These are phyloP conservation scores for Notolepis coatsorum DNA, from an alignment of 2,797 vertebrate species.

Conservation along the genomic window DNA sequence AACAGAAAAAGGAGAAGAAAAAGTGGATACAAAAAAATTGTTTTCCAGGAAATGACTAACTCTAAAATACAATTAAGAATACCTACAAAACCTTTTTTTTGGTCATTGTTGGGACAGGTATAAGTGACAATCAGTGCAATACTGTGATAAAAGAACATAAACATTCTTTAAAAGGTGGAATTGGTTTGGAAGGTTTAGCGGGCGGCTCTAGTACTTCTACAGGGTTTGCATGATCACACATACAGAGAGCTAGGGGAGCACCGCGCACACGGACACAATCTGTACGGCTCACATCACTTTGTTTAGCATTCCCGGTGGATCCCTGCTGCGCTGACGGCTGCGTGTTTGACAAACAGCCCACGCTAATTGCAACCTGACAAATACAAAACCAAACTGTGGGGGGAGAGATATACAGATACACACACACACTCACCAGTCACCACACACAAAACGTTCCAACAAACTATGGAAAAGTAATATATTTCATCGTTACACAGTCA, in stretches of 20 bases:
- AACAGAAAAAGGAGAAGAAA: too few relatives aligned
- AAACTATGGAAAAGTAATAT: slow-evolving; percentile 1
- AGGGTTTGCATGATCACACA: not conserved
- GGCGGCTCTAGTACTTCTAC: not conserved
- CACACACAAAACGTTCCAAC: slow-evolving; percentile 40
- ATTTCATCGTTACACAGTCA: slow-evolving; percentile 36
- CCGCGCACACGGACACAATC: slow-evolving; percentile 7
- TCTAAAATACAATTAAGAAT: too few relatives aligned
- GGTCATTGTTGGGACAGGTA: not conserved
- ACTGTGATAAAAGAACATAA: not conserved
- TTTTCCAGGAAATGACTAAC: too few relatives aligned
- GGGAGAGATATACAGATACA: slow-evolving; percentile 4
- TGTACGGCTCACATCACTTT: slow-evolving; percentile 18
- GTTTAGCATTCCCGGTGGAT: slow-evolving; percentile 21
- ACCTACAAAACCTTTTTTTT: too few relatives aligned
- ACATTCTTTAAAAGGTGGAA: slow-evolving; percentile 11
- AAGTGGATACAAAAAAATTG: too few relatives aligned
- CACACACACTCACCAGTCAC: too few relatives aligned
- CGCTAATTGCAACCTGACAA: slow-evolving; percentile 62
- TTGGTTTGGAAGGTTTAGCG: slow-evolving; percentile 4
- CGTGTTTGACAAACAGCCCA: slow-evolving; percentile 54
- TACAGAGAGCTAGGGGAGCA: too few relatives aligned
- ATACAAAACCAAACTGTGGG: slow-evolving; percentile 45
- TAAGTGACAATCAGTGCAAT: not conserved
- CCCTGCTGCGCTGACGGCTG: slow-evolving; percentile 23